Conservation (phyloP, 64 coral and sea anemone species). For the Platygyra sinensis region DNA sequence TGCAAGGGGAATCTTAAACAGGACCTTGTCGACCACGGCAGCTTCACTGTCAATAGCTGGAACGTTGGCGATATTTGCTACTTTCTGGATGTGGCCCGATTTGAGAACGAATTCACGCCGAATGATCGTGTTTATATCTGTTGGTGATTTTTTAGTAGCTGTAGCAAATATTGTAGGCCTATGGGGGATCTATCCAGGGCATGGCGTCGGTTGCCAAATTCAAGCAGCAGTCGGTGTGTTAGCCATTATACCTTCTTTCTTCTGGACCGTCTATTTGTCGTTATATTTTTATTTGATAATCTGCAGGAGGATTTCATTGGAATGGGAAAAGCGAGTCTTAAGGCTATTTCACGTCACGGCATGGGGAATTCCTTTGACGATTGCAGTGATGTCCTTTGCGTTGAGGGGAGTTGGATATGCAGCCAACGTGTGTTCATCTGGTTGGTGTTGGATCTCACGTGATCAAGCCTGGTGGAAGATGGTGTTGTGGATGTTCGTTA, state of each 20-base stretch:
- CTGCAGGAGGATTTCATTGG: slow-evolving; percentile 24
- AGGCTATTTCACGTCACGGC: slow-evolving; percentile 77
- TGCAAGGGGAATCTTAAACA: background rate
- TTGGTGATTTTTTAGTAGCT: slow-evolving; percentile 83
- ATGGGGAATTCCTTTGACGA: slow-evolving; percentile 77
- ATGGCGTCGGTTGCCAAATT: background rate
- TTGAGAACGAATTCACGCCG: slow-evolving; percentile 76
- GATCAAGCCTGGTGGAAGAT: background rate
- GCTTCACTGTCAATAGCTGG: slow-evolving; percentile 80
- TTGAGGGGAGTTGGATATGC: slow-evolving; percentile 53
- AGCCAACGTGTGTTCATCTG: slow-evolving; percentile 29
- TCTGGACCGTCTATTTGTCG: slow-evolving; percentile 88
- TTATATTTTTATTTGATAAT: slow-evolving; percentile 82
- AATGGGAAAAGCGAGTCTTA: slow-evolving; percentile 56
- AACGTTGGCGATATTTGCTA: slow-evolving; percentile 64
- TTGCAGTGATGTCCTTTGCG: slow-evolving; percentile 32
- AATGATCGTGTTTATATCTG: slow-evolving; percentile 91
- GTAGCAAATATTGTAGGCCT: slow-evolving; percentile 47
- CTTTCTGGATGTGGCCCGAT: slow-evolving; percentile 77
- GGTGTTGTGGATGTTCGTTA: slow-evolving; percentile 78
- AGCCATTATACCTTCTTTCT: slow-evolving; percentile 79
- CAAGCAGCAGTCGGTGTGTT: slow-evolving; percentile 50
- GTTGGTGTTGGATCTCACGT: slow-evolving; percentile 89
- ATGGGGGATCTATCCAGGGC: background rate
- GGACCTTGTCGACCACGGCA: slow-evolving; percentile 34